Base-by-base conservation (phyloP, 2,797 vertebrate species). In the Antennarius maculatus region DNA sequence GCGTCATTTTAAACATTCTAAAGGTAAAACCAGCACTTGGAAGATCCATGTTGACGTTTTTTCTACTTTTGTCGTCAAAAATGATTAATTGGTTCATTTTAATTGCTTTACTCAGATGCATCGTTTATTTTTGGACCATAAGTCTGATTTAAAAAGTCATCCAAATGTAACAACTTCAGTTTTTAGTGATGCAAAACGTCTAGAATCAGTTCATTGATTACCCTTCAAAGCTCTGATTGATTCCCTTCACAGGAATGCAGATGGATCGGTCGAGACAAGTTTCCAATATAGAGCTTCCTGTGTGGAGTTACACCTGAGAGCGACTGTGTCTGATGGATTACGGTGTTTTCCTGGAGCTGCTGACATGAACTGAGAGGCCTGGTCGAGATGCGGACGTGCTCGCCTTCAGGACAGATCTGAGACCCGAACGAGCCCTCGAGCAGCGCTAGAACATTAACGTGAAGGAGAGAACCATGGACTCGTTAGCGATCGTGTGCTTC, bases 321-420 rank as follows among this genome's bases (percentile, higher is more conserved):
- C 85, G 87, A 77, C 76, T 69, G 63, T 18, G 76, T 80, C 85
- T 77, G 85, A 89, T 89, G 92, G 90, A 89, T 88, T 81, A 81
- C 58, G 68, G 73, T 74, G 73, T 90, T 89, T 87, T 85, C 89
- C 88, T 81, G 83, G 90, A 84, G 74, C 79, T 75, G 90, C 92
- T 92, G 95, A 95, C 93, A 96, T 95, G 93, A 94, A 92, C 89
- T 76, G 87, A 86, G 90, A 94, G 85, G 83, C 93, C 86, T 89
- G 75, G 23, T 2, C 79, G 66, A 84, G 76, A 88, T 90, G 92
- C 92, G 91, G 94, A 92, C 80, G 88, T 76, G 84, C 90, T 85
- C 74, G 79, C 83, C 86, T 85, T 88, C 77, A 82, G 88, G 93
- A 93, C 85, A 89, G 88, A 89, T 93, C 91, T 93, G 93, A 93